Conservation (phyloP, 2,113 vertebrate species). For the Acanthochromis polyacanthus region DNA sequence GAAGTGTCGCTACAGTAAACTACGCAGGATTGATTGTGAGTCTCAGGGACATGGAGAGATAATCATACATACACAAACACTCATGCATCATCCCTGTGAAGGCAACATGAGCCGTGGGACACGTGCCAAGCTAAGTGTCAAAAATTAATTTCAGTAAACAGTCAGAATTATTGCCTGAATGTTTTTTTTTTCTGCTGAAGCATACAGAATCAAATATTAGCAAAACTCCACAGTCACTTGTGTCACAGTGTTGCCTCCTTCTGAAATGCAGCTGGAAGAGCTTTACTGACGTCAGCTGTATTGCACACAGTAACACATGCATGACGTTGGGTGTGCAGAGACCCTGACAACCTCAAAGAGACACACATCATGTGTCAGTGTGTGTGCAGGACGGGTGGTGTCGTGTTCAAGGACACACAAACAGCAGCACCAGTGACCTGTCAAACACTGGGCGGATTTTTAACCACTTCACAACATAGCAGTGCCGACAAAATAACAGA, state of each 20-base stretch:
- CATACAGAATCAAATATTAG: no score
- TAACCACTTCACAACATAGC: background rate
- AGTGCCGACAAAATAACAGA: background rate
- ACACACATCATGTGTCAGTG: conserved; percentile 28
- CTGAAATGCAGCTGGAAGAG: conserved; percentile 1
- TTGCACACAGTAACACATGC: conserved; percentile 23
- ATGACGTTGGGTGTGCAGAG: background rate
- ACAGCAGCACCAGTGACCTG: background rate
- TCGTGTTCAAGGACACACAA: conserved; percentile 50
- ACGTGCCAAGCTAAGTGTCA: conserved; percentile 19
- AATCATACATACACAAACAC: conserved; percentile 27
- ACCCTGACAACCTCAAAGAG: background rate
- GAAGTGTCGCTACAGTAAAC: conserved; percentile 24
- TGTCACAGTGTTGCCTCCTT: background rate
- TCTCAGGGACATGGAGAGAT: conserved; percentile 29
- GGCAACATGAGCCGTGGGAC: conserved; percentile 12
- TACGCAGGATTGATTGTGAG: conserved; percentile 35
- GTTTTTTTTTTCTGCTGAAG: conserved; percentile 9
- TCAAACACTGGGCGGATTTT: conserved; percentile 8
- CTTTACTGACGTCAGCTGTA: conserved; percentile 25
- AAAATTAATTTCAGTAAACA: background rate
- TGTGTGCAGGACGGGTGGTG: conserved; percentile 22
- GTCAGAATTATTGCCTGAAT: background rate
- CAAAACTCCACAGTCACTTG: background rate
- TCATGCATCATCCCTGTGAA: conserved; percentile 16